These are phyloP conservation scores for Psittacula derbiana DNA, from an alignment of 2,797 vertebrate genomes.

Conservation along the genomic window DNA sequence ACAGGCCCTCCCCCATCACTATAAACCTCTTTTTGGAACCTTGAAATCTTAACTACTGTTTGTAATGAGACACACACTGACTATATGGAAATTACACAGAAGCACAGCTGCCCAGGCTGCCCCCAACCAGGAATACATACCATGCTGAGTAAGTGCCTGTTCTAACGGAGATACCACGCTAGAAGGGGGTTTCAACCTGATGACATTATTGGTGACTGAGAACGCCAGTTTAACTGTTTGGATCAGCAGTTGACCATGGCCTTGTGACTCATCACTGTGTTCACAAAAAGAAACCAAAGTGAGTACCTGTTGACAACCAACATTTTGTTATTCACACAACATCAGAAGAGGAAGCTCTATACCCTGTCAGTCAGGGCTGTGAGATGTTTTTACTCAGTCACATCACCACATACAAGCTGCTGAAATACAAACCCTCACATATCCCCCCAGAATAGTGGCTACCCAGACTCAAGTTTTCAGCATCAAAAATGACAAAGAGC, in stretches of 20 bases:
- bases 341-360: not conserved
- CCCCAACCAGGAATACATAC: constrained; percentile 64
- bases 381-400: not conserved
- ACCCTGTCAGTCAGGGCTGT: not conserved
- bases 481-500: not conserved
- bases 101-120: not conserved
- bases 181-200: constrained; percentile 90
- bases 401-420: not conserved
- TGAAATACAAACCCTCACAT: not conserved
- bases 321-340: not conserved
- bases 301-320: not conserved
- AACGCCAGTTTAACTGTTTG: constrained; percentile 96
- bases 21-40: not conserved
- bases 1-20: not conserved
- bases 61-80: not conserved
- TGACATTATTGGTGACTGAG: constrained; percentile 95
- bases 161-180: constrained; percentile 90
- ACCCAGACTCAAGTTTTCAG: not conserved
- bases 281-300: constrained; percentile 42
- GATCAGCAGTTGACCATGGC: constrained; percentile 93
- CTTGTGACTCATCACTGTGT: constrained; percentile 86
- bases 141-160: constrained; percentile 94
- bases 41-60: not conserved
- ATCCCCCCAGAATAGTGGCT: not conserved
- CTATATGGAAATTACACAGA: not conserved